Evolutionary conservation across 2,797 vertebrate species (phyloP).

Genomic region (Sebastes trivittatus): DNA sequence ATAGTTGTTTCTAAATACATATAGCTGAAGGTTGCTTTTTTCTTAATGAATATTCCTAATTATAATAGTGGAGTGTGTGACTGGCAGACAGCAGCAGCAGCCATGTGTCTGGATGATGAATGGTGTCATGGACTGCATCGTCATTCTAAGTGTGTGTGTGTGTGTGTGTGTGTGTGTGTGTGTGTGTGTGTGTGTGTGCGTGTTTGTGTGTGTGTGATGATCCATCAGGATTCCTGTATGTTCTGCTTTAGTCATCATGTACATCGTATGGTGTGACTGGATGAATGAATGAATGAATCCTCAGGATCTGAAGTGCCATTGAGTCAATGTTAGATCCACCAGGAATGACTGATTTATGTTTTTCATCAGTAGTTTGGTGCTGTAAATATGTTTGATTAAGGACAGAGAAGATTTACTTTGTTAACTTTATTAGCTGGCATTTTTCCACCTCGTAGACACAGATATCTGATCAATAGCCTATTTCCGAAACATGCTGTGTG

Average conservation of each 20-base stretch:
- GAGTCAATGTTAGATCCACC: background rate
- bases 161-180: background rate
- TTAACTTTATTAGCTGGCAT: background rate
- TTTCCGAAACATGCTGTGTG: background rate
- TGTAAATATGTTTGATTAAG: background rate
- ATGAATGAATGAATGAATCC: background rate
- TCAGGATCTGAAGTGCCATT: background rate
- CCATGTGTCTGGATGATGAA: background rate
- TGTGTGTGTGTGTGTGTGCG: background rate
- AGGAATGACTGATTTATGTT: background rate
- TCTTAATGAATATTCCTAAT: background rate
- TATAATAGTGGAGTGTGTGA: background rate
- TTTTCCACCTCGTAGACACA: background rate
- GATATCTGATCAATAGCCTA: background rate
- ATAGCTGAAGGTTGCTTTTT: fast-evolving
- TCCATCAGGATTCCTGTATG: background rate
- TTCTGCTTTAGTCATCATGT: background rate
- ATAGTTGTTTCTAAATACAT: background rate
- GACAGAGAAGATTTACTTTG: background rate
- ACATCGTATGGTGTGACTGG: background rate
- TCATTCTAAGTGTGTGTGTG: constrained; percentile 3
- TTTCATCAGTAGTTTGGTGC: background rate
- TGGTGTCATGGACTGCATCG: background rate
- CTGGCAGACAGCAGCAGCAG: background rate
- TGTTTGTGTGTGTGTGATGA: background rate